Evolutionary conservation across 2,113 vertebrate genomes (phyloP), one percentile per base, ranked within the genome.

Genomic region (Nesogale talazaci): DNA sequence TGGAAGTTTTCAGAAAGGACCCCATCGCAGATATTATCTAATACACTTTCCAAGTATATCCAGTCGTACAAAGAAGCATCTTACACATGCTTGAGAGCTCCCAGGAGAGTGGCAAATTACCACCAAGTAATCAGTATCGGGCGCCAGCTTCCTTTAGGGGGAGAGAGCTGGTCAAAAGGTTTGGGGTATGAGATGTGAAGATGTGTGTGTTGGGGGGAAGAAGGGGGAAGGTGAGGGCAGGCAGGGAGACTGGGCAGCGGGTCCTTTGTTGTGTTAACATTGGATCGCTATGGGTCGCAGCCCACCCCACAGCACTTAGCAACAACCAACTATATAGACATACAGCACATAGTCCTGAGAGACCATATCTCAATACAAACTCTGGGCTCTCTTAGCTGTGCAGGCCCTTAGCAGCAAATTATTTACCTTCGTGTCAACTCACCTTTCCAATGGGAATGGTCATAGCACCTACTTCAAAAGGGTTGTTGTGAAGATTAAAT

Each of bases 41-140:
- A 86, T 83, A 70, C 6, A 57, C 8, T 92, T 82, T 92, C 63
- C 63, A 82, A 96, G 82, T 95, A 57, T 88, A 91, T 88, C 95
- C 81, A 79, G 78, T 76, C 89, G 77, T 96, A 92, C 96, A 97
- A 93, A 77, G 96, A 94, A 77, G 27, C n/a, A 67, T 93, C 70
- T 65, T 87, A 25, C 92, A 63, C 72, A 4, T 88, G 52, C 23
- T 88, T 80, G 78, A 42, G 67, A 85, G 72, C n/a, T 78, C 72
- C 59, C 88, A 34, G 40, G 74, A 93, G 52, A 83, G 65, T 15
- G 63, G 52, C 40, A 95, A 91, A 92, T 36, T 88, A 31, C n/a
- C 17, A 61, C 56, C 59, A 79, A 88, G 52, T 82, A 38, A 75
- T 70, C 65, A 75, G 1, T 65, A 7, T 27, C 0, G 22, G 11